Conservation (phyloP, 2,113 vertebrate species). For the Dromaius novaehollandiae region DNA sequence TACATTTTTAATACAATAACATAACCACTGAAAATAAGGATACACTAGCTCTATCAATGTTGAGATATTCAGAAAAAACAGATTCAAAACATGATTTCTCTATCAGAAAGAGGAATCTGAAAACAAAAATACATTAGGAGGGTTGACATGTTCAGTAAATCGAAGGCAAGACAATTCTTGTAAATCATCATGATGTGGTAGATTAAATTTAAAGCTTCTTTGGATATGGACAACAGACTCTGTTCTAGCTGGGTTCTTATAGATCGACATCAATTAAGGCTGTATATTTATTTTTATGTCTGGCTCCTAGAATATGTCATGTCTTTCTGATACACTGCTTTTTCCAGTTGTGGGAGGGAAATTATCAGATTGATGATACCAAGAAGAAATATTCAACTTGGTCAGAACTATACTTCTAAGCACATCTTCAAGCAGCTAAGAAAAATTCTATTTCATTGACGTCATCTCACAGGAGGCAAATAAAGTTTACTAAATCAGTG, state of each 20-base stretch:
- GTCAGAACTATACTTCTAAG: background rate
- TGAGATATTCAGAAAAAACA: background rate
- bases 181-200: conserved; percentile 21
- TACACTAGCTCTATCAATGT: background rate
- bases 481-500: background rate
- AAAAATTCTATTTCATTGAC: background rate
- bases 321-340: background rate
- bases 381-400: background rate
- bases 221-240: background rate
- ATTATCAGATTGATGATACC: background rate
- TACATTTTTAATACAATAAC: background rate
- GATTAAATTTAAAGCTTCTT: conserved; percentile 55
- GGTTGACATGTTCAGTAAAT: conserved; percentile 39
- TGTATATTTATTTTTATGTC: background rate
- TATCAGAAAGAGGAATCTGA: conserved; percentile 16
- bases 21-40: background rate
- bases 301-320: background rate
- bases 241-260: background rate
- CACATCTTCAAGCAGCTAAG: background rate
- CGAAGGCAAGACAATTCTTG: conserved; percentile 47
- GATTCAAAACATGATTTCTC: background rate
- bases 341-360: background rate
- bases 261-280: background rate
- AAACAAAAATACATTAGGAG: conserved; percentile 14
- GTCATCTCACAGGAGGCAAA: background rate